Conservation (phyloP, 2,888 invertebrate species). For the Drosophila affinis region DNA sequence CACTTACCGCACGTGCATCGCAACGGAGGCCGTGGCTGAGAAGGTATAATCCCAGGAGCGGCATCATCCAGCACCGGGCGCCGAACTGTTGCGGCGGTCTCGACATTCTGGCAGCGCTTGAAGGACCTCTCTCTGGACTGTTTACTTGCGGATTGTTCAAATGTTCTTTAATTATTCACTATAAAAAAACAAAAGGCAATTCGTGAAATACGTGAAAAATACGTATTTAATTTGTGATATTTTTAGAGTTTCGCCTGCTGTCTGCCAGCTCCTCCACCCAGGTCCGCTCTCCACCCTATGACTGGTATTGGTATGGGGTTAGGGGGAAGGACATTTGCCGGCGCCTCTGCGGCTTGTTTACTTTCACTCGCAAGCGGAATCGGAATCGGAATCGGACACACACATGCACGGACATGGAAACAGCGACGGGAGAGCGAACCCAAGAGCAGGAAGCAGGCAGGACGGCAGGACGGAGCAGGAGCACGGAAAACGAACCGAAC, state of each 20-base stretch:
- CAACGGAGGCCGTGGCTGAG: slow-evolving; percentile 66
- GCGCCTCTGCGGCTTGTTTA: slow-evolving; percentile 67
- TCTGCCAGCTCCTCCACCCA: background rate
- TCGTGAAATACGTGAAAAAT: slow-evolving; percentile 11
- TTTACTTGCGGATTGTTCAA: background rate
- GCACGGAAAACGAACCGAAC: slow-evolving; percentile 69
- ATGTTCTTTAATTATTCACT: slow-evolving; percentile 12
- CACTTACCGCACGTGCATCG: slow-evolving; percentile 82
- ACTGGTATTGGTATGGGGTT: slow-evolving; percentile 14
- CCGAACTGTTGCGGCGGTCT: slow-evolving; percentile 18
- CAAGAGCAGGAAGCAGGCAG: background rate
- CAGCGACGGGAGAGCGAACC: background rate
- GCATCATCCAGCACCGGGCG: slow-evolving; percentile 47
- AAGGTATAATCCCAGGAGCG: slow-evolving; percentile 72
- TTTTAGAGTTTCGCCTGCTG: background rate
- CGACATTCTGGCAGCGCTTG: slow-evolving; percentile 36
- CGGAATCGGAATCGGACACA: slow-evolving; percentile 15
- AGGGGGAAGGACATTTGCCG: slow-evolving; percentile 50
- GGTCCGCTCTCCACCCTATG: background rate
- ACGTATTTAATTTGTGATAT: background rate
- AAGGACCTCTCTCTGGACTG: background rate
- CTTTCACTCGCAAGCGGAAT: slow-evolving; percentile 48
- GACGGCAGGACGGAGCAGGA: background rate
- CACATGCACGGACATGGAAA: background rate
- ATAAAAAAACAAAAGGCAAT: slow-evolving; percentile 28